A percentile compares a stretch with the other conserved stretches of the same genome.
Evolutionary conservation across 2,113 vertebrate species (phyloP).

Genomic region (Butorides virescens): DNA sequence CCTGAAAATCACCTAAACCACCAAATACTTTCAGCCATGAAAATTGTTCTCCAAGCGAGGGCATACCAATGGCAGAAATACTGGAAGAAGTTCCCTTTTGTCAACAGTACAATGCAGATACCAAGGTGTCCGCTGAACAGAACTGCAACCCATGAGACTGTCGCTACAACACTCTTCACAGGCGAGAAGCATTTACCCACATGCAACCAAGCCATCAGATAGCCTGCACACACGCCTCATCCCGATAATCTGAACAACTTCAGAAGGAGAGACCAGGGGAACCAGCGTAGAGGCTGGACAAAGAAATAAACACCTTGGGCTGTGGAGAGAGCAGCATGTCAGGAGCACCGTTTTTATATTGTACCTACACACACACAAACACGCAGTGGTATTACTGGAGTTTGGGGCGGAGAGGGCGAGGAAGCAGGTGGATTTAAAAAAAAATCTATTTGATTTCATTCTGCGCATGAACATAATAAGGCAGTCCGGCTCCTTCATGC

Average conservation of each 20-base stretch:
- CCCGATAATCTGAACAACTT: background rate
- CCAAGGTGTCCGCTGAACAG: background rate
- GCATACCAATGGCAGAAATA: background rate
- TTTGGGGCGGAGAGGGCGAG: background rate
- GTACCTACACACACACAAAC: background rate
- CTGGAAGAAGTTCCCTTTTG: background rate
- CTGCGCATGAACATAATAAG: background rate
- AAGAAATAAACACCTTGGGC: background rate
- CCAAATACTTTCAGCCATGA: background rate
- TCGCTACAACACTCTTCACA: background rate
- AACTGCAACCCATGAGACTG: background rate
- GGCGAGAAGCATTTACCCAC: background rate
- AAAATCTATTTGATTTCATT: background rate
- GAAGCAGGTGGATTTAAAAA: background rate
- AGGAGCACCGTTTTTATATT: background rate
- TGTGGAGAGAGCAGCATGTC: background rate
- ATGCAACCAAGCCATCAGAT: background rate
- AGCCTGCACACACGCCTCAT: background rate
- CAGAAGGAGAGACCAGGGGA: background rate
- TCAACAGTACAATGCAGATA: background rate
- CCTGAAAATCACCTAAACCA: background rate
- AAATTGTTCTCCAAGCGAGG: background rate
- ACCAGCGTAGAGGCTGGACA: background rate
- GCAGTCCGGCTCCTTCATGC: background rate
- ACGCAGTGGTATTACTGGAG: fast-evolving